A percentile compares a stretch with the other conserved stretches of the same genome.
Evolutionary conservation across 2,797 vertebrate species (phyloP).

Genomic region (Brachyrhaphis roseni): DNA sequence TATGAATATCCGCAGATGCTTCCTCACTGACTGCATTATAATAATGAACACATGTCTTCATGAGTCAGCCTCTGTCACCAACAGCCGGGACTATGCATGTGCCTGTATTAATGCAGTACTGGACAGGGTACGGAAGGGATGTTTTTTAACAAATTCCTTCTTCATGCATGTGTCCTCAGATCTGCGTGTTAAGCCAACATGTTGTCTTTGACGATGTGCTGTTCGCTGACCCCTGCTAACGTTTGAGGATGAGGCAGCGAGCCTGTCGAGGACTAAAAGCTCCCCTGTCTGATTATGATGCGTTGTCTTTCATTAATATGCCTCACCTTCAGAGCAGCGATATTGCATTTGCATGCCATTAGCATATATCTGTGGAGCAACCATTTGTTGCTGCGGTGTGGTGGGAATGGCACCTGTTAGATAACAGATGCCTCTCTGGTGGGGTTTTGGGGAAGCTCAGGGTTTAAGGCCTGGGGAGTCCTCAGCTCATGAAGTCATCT

Average conservation of each 20-base stretch:
- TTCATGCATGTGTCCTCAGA: conserved; percentile 34
- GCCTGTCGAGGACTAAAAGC: conserved; percentile 50
- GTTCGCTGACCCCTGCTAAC: conserved; percentile 61
- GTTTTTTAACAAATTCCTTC: conserved; percentile 16
- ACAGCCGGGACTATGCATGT: conserved; percentile 32
- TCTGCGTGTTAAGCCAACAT: conserved; percentile 56
- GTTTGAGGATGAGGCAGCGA: conserved; percentile 42
- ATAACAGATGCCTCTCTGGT: conserved; percentile 47
- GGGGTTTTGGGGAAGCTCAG: conserved; percentile 15
- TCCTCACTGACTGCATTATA: conserved; percentile 69
- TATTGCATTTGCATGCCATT: conserved; percentile 69
- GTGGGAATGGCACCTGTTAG: conserved; percentile 61
- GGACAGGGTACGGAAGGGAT: conserved; percentile 22
- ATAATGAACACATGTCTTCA: conserved; percentile 71
- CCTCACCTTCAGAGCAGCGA: conserved; percentile 64
- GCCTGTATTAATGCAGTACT: conserved; percentile 8
- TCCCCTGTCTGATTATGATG: conserved; percentile 51
- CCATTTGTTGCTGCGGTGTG: conserved; percentile 29
- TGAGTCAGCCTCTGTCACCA: conserved; percentile 61
- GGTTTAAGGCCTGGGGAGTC: background rate
- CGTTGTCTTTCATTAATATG: conserved; percentile 66
- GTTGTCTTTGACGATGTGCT: conserved; percentile 47
- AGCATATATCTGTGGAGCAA: conserved; percentile 59
- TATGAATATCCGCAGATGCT: conserved; percentile 35
- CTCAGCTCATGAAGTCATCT: background rate